These are phyloP conservation scores for Chauna torquata DNA, from an alignment of 2,113 vertebrate genomes.

Conservation along the genomic window DNA sequence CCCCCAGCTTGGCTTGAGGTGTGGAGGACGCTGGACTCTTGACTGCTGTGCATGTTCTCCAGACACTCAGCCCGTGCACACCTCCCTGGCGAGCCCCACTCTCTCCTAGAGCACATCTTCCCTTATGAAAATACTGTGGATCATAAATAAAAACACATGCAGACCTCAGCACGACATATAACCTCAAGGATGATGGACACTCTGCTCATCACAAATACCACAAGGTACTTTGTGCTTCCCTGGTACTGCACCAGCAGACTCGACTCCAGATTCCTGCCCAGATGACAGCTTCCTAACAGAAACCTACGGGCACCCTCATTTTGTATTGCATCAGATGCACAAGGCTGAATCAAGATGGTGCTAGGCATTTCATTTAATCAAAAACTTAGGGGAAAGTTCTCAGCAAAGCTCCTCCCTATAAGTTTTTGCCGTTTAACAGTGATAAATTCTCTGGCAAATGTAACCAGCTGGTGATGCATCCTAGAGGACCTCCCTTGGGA, in stretches of 20 bases:
- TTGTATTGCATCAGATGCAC: neutral
- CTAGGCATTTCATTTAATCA: neutral
- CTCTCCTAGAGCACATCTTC: accelerated
- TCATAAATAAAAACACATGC: neutral
- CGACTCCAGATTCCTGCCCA: too few species aligned
- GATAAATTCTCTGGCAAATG: neutral
- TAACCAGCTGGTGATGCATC: neutral
- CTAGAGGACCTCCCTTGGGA: neutral
- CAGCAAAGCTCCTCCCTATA: neutral
- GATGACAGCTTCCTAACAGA: neutral
- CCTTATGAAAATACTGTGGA: neutral
- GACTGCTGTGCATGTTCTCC: accelerated
- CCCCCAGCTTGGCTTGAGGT: neutral
- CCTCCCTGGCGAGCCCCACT: accelerated
- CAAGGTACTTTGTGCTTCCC: too few species aligned
- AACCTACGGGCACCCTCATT: neutral
- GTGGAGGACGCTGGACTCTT: neutral
- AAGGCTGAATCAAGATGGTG: neutral
- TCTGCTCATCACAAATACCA: too few species aligned
- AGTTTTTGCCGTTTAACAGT: neutral
- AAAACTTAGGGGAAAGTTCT: neutral
- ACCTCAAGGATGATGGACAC: too few species aligned
- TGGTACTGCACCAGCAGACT: too few species aligned
- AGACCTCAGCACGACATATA: neutral
- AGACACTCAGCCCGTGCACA: neutral